A percentile compares a stretch with the other conserved stretches of the same genome.
Evolutionary conservation across 2,888 invertebrate species (phyloP).

Genomic region (Chymomyza procnemis): DNA sequence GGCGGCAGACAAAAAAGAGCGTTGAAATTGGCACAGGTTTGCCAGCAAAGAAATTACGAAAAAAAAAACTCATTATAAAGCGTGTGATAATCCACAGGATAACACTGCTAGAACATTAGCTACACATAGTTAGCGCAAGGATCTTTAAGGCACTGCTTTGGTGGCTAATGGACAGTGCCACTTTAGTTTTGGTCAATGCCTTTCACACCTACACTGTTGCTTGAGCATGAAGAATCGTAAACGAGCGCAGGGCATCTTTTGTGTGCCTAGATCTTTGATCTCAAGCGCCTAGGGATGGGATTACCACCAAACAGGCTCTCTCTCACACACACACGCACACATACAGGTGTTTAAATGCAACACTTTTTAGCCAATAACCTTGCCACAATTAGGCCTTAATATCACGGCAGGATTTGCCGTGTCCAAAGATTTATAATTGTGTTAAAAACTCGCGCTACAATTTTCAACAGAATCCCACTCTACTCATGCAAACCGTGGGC

Average conservation of each 20-base stretch:
- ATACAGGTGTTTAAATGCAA: constrained; percentile 47
- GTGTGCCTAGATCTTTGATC: constrained; percentile 55
- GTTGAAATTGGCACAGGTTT: constrained; percentile 67
- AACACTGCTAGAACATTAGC: constrained; percentile 53
- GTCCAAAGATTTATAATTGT: constrained; percentile 66
- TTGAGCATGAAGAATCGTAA: constrained; percentile 70
- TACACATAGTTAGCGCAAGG: constrained; percentile 72
- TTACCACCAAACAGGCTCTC: background rate
- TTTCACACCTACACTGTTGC: constrained; percentile 58
- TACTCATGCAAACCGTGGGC: constrained; percentile 22
- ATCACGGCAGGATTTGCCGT: constrained; percentile 52
- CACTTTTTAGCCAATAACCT: constrained; percentile 44
- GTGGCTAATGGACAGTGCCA: constrained; percentile 64
- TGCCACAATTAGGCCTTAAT: constrained; percentile 71
- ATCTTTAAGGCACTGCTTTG: constrained; percentile 32
- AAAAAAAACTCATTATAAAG: constrained; percentile 55
- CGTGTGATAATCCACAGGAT: constrained; percentile 72
- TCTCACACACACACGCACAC: constrained; percentile 8
- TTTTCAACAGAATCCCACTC: constrained; percentile 50
- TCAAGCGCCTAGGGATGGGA: constrained; percentile 39
- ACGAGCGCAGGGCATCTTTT: constrained; percentile 52
- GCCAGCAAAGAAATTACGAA: constrained; percentile 35
- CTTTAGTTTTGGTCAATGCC: constrained; percentile 66
- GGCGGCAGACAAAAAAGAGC: constrained; percentile 29
- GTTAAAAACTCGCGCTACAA: constrained; percentile 58